Percentiles rank a stretch among this genome's conserved stretches.
Evolutionary conservation across 1,140 invertebrate genomes (phyloP).

Genomic region (Nylanderia fulva): DNA sequence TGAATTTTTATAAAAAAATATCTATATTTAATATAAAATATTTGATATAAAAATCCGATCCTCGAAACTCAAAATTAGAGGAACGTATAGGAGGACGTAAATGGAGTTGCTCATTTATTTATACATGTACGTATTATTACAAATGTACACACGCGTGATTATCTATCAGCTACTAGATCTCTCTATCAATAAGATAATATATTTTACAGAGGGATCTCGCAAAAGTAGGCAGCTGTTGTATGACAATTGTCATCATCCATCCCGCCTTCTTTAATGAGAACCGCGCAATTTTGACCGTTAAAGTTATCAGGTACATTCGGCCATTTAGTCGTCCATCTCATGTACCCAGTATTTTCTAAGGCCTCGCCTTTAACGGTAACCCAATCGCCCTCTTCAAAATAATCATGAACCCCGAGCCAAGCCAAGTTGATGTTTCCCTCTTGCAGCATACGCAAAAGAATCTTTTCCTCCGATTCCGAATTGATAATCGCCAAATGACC

Average conservation of each 20-base stretch:
- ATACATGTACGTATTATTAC: background rate
- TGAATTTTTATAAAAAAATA: background rate
- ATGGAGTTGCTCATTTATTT: background rate
- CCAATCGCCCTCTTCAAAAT: slow-evolving; percentile 58
- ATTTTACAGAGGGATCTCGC: background rate
- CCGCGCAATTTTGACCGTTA: background rate
- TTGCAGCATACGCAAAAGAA: slow-evolving; percentile 4
- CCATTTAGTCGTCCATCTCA: slow-evolving; percentile 27
- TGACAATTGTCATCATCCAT: background rate
- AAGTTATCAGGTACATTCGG: slow-evolving; percentile 29
- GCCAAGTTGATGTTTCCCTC: background rate
- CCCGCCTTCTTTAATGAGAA: background rate
- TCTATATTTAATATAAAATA: background rate
- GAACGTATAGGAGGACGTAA: background rate
- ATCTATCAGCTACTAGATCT: too few species aligned
- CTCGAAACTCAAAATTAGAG: background rate
- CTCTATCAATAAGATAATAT: too few species aligned
- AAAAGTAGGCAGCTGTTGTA: background rate
- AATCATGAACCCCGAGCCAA: slow-evolving; percentile 64
- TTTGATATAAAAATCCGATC: background rate
- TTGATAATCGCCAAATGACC: slow-evolving; percentile 67
- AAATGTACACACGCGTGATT: background rate
- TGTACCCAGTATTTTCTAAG: slow-evolving; percentile 26
- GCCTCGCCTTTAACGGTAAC: background rate
- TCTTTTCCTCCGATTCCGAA: slow-evolving; percentile 29